Base-by-base conservation (phyloP, 2,888 invertebrate species). In the Hydrotaea cyrtoneurina region DNA sequence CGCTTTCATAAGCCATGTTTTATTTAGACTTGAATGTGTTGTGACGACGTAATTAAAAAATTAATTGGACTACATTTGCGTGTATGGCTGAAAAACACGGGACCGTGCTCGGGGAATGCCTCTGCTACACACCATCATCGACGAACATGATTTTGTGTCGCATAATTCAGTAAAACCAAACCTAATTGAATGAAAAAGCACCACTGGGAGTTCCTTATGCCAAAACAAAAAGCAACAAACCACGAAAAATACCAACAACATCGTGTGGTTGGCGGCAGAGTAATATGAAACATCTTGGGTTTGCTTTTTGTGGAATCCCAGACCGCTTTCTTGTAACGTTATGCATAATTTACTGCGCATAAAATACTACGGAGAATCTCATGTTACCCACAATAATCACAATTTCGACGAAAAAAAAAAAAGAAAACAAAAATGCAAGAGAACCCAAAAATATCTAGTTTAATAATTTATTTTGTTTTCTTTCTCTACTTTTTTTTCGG, bases 111-210 rank as follows among this genome's bases (percentile, higher is more conserved):
- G 5, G 84, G 84, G 80, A 75, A 78, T 80, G 15, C 21, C 15
- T 21, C 13, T 21, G 19, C 7, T 8, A 21, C 11, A 55, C 21
- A 21, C 26, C 21, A 71, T 15, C 71, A 23, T 19, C 21, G 39
- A 74, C 69, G 26, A 77, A 36, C 31, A 78, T 78, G 74, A 83
- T 64, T 83, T 80, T 74, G 53, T 83, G 80, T 78, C 46, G 83
- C 69, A 78, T 78, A 71, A 80, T 81, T 84, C 78, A 57, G 64
- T 57, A 26, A 71, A 19, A 69, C 43, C 59, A 78, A 81, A 74
- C 26, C 17, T 78, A 83, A 85, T 82, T 85, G 79, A 85, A 85
- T 79, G 57, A 77, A 85, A 82, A 59, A 79, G 69, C 78, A 78
- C 85, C 82, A 66, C 73, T 55, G 69, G 46, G 81, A 73, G 10